Evolutionary conservation across 2,113 vertebrate genomes (phyloP).

Genomic region (Urocitellus parryii): DNA sequence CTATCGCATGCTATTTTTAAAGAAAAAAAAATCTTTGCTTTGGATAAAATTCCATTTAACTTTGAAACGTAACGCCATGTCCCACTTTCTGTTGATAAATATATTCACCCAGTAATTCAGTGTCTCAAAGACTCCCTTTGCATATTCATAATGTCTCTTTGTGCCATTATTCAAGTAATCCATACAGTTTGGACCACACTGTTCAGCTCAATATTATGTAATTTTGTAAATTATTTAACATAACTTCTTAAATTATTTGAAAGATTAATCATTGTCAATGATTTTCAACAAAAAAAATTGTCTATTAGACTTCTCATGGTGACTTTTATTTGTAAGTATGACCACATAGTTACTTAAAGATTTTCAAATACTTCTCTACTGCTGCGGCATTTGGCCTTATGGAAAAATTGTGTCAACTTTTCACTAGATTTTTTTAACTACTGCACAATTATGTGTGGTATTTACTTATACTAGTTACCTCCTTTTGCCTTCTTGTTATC

Average conservation of each 20-base stretch:
- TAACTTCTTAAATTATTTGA: background rate
- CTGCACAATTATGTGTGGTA: background rate
- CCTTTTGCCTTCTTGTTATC: background rate
- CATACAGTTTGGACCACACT: rapidly evolving
- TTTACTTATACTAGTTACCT: background rate
- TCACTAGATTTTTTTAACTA: background rate
- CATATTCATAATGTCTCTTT: background rate
- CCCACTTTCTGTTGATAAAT: background rate
- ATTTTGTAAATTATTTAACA: background rate
- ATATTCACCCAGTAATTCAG: background rate
- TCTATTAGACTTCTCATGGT: background rate
- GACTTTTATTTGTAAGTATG: background rate
- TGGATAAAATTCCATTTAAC: background rate
- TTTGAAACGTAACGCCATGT: background rate
- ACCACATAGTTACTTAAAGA: background rate
- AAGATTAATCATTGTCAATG: background rate
- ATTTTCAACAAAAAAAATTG: constrained; percentile 18
- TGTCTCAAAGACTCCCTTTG: background rate
- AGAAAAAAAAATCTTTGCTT: background rate
- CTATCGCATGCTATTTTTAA: background rate
- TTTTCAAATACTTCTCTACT: background rate
- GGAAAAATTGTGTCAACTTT: background rate
- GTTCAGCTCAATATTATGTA: background rate
- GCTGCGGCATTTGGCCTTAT: background rate
- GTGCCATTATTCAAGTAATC: background rate